Evolutionary conservation across 2,113 vertebrate genomes (phyloP).

Genomic region (Formicarius rufipectus): DNA sequence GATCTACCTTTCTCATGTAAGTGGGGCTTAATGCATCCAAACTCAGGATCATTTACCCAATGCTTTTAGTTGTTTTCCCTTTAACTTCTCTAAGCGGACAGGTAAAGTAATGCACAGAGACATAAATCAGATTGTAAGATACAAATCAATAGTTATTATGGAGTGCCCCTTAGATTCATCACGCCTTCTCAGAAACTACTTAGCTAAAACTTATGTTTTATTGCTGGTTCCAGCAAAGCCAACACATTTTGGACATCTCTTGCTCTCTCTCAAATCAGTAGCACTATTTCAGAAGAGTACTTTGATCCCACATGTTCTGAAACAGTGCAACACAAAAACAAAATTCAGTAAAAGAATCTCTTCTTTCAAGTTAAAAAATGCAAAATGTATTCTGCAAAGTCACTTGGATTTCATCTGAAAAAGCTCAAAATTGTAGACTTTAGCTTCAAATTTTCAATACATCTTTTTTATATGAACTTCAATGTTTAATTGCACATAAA

Average conservation of each 20-base stretch:
- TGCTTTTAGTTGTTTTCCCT: slow-evolving; percentile 34
- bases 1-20: neutral
- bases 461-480: neutral
- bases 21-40: slow-evolving; percentile 36
- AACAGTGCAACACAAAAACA: neutral
- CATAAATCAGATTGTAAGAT: slow-evolving; percentile 49
- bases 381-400: neutral
- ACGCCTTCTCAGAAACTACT: slow-evolving; percentile 52
- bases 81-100: slow-evolving; percentile 48
- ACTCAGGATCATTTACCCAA: neutral
- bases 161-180: slow-evolving; percentile 32
- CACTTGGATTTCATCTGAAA: neutral
- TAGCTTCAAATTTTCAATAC: neutral
- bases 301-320: neutral
- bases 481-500: neutral
- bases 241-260: neutral
- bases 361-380: neutral
- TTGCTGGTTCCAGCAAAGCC: slow-evolving; percentile 39
- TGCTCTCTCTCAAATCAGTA: neutral
- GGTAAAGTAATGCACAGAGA: slow-evolving; percentile 41
- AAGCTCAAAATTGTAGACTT: neutral
- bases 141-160: slow-evolving; percentile 60
- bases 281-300: neutral
- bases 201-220: slow-evolving; percentile 41
- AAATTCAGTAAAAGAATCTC: neutral